Evolutionary conservation across 2,888 invertebrate species (phyloP).

Genomic region (Yponomeuta plumbellus): DNA sequence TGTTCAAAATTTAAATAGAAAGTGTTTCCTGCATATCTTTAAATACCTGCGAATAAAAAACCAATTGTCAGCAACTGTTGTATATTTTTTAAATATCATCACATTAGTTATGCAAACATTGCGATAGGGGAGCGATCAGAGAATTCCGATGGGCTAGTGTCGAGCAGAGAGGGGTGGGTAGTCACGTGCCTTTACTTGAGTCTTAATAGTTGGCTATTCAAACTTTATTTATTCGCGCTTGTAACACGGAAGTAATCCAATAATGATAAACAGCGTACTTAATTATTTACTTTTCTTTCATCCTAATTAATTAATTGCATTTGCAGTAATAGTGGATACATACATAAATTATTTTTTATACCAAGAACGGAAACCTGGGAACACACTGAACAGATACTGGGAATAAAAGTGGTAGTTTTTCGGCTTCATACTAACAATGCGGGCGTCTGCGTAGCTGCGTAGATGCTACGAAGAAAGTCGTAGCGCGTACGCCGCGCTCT

Average conservation of each 20-base stretch:
- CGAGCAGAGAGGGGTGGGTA: constrained; percentile 19
- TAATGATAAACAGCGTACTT: no score
- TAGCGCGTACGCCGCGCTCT: neutral
- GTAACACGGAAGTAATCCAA: no score
- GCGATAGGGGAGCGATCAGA: constrained; percentile 32
- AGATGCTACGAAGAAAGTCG: constrained; percentile 2
- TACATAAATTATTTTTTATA: no score
- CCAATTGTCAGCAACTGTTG: constrained; percentile 43
- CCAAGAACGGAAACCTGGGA: no score
- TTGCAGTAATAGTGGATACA: no score
- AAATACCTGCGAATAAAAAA: neutral
- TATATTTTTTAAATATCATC: constrained; percentile 56
- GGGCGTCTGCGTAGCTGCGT: constrained; percentile 11
- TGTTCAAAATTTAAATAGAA: no score
- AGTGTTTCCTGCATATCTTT: no score
- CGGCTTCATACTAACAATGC: constrained; percentile 7
- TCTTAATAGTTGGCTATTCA: neutral
- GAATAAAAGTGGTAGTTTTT: constrained; percentile 19
- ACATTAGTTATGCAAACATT: constrained; percentile 67
- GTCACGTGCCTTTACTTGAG: neutral
- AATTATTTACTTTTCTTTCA: no score
- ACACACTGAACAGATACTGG: no score
- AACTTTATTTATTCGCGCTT: neutral
- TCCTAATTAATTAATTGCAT: no score
- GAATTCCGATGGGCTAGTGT: constrained; percentile 22